These are phyloP conservation scores for Tapera naevia DNA, from an alignment of 2,797 vertebrate genomes.

Conservation along the genomic window DNA sequence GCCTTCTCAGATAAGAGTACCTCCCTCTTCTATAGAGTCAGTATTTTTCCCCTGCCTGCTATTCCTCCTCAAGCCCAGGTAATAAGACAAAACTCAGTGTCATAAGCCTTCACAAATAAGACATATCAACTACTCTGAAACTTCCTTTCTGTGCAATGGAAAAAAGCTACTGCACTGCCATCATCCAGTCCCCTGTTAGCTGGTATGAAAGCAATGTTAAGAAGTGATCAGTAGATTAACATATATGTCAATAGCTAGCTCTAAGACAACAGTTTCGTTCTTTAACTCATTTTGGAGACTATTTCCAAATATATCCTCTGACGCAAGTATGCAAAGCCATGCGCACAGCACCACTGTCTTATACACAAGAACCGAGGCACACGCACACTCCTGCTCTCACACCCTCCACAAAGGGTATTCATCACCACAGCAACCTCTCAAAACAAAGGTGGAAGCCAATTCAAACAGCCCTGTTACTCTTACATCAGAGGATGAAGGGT, in stretches of 20 bases:
- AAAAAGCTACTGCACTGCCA: neutral
- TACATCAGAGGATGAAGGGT: neutral
- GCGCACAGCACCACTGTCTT: neutral
- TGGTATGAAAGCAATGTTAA: neutral
- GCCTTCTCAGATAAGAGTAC: neutral
- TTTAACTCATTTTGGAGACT: neutral
- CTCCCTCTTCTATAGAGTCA: neutral
- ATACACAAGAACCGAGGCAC: neutral
- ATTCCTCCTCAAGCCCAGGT: neutral
- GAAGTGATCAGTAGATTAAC: neutral
- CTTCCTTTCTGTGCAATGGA: neutral
- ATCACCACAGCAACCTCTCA: constrained; percentile 66
- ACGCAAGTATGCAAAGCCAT: neutral
- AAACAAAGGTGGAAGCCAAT: constrained; percentile 58
- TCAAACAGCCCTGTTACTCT: neutral
- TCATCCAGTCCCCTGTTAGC: neutral
- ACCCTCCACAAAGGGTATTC: constrained; percentile 22
- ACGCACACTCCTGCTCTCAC: neutral
- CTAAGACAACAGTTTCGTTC: neutral
- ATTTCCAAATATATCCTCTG: neutral
- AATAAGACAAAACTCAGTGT: neutral
- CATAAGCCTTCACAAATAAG: neutral
- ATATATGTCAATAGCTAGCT: neutral
- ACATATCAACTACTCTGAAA: neutral
- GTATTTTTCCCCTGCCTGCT: neutral